These are phyloP conservation scores for Drosophila orosa DNA, from an alignment of 1,140 invertebrate genomes.

Conservation along the genomic window DNA sequence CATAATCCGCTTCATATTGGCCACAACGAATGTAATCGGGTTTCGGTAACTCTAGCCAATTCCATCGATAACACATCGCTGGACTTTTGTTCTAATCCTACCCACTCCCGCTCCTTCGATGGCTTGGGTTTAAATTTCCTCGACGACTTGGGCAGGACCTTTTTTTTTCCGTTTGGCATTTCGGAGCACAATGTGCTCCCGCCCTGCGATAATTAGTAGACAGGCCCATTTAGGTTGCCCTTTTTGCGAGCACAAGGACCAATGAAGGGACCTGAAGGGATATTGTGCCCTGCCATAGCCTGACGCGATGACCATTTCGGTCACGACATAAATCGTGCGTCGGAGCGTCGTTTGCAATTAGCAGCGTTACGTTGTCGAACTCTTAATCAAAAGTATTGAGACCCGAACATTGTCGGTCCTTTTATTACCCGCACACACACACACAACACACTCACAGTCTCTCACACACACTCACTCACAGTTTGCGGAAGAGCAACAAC, in stretches of 20 bases:
- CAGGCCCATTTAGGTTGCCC: constrained; percentile 65
- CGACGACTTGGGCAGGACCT: constrained; percentile 11
- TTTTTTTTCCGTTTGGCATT: constrained; percentile 46
- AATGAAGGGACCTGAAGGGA: constrained; percentile 5
- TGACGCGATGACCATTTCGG: constrained; percentile 52
- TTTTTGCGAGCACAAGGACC: constrained; percentile 14
- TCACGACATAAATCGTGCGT: constrained; percentile 74
- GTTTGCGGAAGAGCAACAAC: constrained; percentile 47
- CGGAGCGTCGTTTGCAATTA: constrained; percentile 78
- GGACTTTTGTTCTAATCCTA: constrained; percentile 28
- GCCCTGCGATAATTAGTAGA: constrained; percentile 75
- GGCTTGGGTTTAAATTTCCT: constrained; percentile 38
- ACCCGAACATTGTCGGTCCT: constrained; percentile 61
- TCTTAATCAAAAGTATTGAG: constrained; percentile 81
- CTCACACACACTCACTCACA: constrained; percentile 19
- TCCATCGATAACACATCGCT: constrained; percentile 49
- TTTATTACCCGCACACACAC: constrained; percentile 58
- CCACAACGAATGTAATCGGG: constrained; percentile 50
- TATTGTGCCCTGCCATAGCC: not conserved
- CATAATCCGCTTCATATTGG: constrained; percentile 45
- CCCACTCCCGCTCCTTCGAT: not conserved
- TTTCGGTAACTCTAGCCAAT: constrained; percentile 46
- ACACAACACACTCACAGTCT: not conserved
- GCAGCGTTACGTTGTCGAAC: constrained; percentile 75
- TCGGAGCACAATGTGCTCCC: constrained; percentile 39